A percentile compares a stretch with the other conserved stretches of the same genome.
Conservation (phyloP, 2,797 vertebrate genomes). For the Pangasius mekongensis region DNA sequence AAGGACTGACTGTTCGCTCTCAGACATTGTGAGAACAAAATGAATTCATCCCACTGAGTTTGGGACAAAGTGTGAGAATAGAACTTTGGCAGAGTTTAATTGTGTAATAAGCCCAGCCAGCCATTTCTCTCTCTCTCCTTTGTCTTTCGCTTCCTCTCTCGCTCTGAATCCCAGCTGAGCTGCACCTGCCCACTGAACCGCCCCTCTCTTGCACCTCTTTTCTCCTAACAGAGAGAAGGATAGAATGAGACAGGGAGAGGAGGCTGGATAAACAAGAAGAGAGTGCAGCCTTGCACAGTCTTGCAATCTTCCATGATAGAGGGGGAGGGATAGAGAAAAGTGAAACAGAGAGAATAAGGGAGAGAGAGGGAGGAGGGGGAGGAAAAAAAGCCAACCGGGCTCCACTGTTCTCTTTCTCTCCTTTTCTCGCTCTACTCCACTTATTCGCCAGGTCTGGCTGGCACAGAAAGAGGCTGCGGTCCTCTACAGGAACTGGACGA, state of each 20-base stretch:
- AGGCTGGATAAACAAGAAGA: conserved; percentile 44
- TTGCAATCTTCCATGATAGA: conserved; percentile 37
- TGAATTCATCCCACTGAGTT: conserved; percentile 9
- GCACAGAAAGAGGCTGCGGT: conserved; percentile 39
- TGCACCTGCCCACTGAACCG: conserved; percentile 47
- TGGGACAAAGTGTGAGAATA: conserved; percentile 23
- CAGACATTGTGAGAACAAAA: neutral
- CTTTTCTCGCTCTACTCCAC: conserved; percentile 42
- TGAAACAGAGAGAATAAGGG: conserved; percentile 49
- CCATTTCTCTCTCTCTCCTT: neutral
- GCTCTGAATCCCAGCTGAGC: conserved; percentile 51
- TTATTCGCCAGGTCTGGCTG: conserved; percentile 52
- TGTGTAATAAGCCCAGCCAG: conserved; percentile 13
- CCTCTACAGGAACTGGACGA: conserved; percentile 28
- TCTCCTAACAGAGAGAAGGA: conserved; percentile 33
- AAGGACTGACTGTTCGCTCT: neutral
- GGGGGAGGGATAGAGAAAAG: conserved; percentile 48
- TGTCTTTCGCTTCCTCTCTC: conserved; percentile 25
- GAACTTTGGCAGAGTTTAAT: conserved; percentile 11
- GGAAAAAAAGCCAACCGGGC: conserved; percentile 47
- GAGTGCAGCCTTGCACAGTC: conserved; percentile 42
- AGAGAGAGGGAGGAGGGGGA: conserved; percentile 45
- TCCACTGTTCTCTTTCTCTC: conserved; percentile 45
- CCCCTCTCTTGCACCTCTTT: conserved; percentile 47
- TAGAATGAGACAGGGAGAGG: conserved; percentile 46